phyloP scores from a whole-genome alignment of 2,888 invertebrate species.

The Amphipyra tragopoginis region DNA sequence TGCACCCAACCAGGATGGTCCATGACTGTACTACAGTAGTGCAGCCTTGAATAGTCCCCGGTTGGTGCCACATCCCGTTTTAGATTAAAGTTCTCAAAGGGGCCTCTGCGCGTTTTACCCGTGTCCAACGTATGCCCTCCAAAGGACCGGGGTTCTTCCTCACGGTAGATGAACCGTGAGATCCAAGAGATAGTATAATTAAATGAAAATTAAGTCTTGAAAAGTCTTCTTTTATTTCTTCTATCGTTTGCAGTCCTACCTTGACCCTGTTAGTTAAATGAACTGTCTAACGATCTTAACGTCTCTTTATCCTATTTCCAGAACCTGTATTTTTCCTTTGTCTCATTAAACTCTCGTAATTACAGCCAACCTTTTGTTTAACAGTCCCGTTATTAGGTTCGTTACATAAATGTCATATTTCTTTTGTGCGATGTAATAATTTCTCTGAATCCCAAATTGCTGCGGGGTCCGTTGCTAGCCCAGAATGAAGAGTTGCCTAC shows the following conservation, averaged over 20 bases:
- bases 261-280: conserved; percentile 39
- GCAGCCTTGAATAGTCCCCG: too few relatives aligned
- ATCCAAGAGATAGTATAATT: too few relatives aligned
- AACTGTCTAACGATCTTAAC: conserved; percentile 36
- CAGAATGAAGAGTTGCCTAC: conserved; percentile 2
- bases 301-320: conserved; percentile 36
- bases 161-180: too few relatives aligned
- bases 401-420: conserved; percentile 50
- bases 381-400: conserved; percentile 40
- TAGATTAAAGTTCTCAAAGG: too few relatives aligned
- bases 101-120: too few relatives aligned
- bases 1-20: too few relatives aligned
- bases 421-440: conserved; percentile 43
- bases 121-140: too few relatives aligned
- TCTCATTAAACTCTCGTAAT: conserved; percentile 48
- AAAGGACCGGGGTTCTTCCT: too few relatives aligned
- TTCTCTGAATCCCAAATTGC: conserved; percentile 37
- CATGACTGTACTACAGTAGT: too few relatives aligned
- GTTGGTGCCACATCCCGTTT: too few relatives aligned
- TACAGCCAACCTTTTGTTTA: conserved; percentile 41
- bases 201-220: conserved; percentile 29
- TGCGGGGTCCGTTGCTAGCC: conserved; percentile 24
- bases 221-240: conserved; percentile 30
- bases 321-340: conserved; percentile 34
- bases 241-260: conserved; percentile 12